A percentile compares a stretch with the other conserved stretches of the same genome.
Conservation (phyloP, 1,140 invertebrate genomes). For the Sinonovacula constricta region DNA sequence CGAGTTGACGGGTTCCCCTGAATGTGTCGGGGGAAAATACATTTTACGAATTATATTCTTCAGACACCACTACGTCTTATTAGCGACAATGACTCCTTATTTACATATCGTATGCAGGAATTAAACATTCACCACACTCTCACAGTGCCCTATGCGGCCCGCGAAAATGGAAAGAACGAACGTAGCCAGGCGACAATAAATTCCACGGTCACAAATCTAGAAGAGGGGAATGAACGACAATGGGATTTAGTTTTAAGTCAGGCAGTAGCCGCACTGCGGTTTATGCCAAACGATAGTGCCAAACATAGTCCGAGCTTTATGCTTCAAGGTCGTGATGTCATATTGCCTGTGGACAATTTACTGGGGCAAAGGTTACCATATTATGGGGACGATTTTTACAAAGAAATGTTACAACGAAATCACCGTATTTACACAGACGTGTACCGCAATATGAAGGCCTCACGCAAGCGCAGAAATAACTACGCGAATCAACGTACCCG, state of each 20-base stretch:
- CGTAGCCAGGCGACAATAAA: not conserved
- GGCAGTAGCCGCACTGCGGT: not conserved
- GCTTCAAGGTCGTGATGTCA: not conserved
- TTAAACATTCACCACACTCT: not conserved
- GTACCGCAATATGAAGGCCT: not conserved
- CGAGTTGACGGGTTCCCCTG: conserved; percentile 10
- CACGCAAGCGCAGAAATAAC: not conserved
- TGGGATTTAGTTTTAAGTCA: not conserved
- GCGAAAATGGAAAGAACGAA: not conserved
- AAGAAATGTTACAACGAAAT: not conserved
- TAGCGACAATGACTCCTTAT: not conserved
- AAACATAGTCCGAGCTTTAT: not conserved
- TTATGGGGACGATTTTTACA: not conserved
- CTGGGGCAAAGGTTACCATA: not conserved
- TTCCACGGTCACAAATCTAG: conserved; percentile 9
- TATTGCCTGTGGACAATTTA: not conserved
- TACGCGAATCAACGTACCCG: not conserved
- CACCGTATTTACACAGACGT: not conserved
- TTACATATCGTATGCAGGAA: not conserved
- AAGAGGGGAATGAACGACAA: conserved; percentile 7
- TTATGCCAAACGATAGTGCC: not conserved
- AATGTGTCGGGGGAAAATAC: conserved; percentile 24
- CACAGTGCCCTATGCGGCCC: not conserved
- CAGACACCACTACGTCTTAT: not conserved
- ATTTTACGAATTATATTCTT: conserved; percentile 7